Base-by-base conservation (phyloP, 2,113 vertebrate species). In the Neotoma lepida region DNA sequence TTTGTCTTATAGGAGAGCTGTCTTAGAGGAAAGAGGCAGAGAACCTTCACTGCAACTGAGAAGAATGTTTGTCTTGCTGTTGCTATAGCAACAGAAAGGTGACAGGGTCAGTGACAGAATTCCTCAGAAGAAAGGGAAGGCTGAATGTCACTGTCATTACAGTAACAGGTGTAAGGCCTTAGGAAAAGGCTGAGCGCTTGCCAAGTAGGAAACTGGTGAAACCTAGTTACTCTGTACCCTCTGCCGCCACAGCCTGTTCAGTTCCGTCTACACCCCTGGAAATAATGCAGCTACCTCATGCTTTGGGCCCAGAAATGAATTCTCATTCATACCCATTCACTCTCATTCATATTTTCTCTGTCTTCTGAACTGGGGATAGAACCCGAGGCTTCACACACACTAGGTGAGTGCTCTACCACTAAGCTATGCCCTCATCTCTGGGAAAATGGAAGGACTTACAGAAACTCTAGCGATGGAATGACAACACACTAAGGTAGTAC, bases 81-180 rank as follows among this genome's bases (percentile, higher is more conserved):
- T 93, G 94, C 85, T 56, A 89, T 28, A 80, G 95, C 91, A 97
- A 91, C 70, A 46, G 89, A 74, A 95, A 96, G 94, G 94, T 61
- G 68, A 93, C 20, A 90, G 81, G 92, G 87, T 93, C 84, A 94
- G 73, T 41, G 95, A 93, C 30, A 39, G 93, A 96, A 97, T 90
- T 97, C 94, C 95, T 96, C 76, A 90, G 94, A 93, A 87, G 61
- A 35, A 88, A 93, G 78, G 80, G 88, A 95, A 90, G 81, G 61
- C 86, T 89, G 41, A 84, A 85, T 70, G 78, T 91, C 76, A 63
- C 9, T 63, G 92, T 18, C 66, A 80, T 87, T 51, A 87, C 74
- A 89, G 89, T 86, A 78, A 86, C 89, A 94, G 96, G 95, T 94
- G 76, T 44, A 10, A 51, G 85, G 88, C 78, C 88, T 88, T 46